A percentile compares a stretch with the other conserved stretches of the same genome.
phyloP scores from a whole-genome alignment of 1,140 invertebrate species.

The Drosophila nebulosa region DNA sequence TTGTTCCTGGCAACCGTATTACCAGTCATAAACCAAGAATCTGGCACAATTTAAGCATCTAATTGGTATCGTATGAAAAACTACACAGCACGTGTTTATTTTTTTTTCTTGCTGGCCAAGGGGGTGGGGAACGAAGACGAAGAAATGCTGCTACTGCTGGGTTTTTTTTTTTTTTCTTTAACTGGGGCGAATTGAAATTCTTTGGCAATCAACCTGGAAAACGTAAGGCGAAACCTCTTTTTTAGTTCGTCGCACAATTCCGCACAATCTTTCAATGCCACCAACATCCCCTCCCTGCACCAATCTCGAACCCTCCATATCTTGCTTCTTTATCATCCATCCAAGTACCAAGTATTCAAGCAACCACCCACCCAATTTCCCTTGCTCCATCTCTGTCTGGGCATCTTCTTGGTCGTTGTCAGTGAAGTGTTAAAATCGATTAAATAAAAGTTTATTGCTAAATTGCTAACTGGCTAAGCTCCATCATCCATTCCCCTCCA shows the following conservation, averaged over 20 bases:
- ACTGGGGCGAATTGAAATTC: constrained; percentile 55
- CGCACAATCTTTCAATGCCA: constrained; percentile 37
- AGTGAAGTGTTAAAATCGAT: constrained; percentile 79
- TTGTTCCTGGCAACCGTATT: neutral
- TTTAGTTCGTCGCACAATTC: constrained; percentile 54
- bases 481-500: neutral
- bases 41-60: constrained; percentile 45
- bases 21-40: constrained; percentile 2
- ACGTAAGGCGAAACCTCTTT: constrained; percentile 16
- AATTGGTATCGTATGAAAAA: constrained; percentile 46
- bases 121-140: neutral
- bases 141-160: neutral
- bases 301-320: neutral
- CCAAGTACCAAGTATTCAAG: neutral
- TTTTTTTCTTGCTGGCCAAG: constrained; percentile 14
- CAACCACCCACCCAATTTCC: neutral
- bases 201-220: constrained; percentile 9
- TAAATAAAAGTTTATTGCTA: constrained; percentile 77
- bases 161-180: neutral
- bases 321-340: neutral
- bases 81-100: constrained; percentile 19
- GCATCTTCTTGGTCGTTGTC: constrained; percentile 19
- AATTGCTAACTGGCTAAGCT: constrained; percentile 70
- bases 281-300: neutral
- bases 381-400: neutral